phyloP scores from a whole-genome alignment of 2,797 vertebrate species.

The Notolabrus celidotus region DNA sequence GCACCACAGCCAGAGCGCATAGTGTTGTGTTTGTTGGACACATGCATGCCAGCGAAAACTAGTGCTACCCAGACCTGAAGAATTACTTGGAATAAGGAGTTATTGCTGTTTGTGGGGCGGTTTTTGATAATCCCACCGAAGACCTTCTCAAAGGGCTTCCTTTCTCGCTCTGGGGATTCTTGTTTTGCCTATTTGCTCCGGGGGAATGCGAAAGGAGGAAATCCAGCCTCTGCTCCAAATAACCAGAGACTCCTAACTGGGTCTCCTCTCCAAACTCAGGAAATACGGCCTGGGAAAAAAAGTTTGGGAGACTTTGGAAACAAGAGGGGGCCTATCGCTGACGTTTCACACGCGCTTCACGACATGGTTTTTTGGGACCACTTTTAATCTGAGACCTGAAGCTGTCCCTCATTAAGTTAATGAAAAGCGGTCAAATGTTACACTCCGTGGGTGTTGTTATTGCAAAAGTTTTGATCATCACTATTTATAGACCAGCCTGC shows the following conservation, averaged over 20 bases:
- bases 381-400: background rate
- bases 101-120: slow-evolving; percentile 18
- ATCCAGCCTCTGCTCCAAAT: slow-evolving; percentile 73
- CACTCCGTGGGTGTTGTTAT: slow-evolving; percentile 62
- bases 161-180: slow-evolving; percentile 57
- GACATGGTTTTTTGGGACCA: slow-evolving; percentile 30
- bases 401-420: slow-evolving; percentile 10
- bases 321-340: slow-evolving; percentile 62
- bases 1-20: slow-evolving; percentile 67
- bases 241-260: slow-evolving; percentile 72
- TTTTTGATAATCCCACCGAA: slow-evolving; percentile 41
- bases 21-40: slow-evolving; percentile 74
- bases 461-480: slow-evolving; percentile 79
- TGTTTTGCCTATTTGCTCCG: slow-evolving; percentile 42
- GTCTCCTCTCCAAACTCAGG: slow-evolving; percentile 76
- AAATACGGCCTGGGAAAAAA: slow-evolving; percentile 78
- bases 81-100: slow-evolving; percentile 49
- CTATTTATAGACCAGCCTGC: slow-evolving; percentile 82
- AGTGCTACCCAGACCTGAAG: slow-evolving; percentile 56
- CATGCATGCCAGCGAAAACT: slow-evolving; percentile 71
- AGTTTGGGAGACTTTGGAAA: slow-evolving; percentile 77
- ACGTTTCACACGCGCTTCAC: slow-evolving; percentile 37
- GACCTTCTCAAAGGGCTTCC: slow-evolving; percentile 37
- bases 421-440: slow-evolving; percentile 23
- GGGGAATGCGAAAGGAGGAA: slow-evolving; percentile 74